Evolutionary conservation across 2,888 invertebrate genomes (phyloP).

Genomic region (Myopa testacea): DNA sequence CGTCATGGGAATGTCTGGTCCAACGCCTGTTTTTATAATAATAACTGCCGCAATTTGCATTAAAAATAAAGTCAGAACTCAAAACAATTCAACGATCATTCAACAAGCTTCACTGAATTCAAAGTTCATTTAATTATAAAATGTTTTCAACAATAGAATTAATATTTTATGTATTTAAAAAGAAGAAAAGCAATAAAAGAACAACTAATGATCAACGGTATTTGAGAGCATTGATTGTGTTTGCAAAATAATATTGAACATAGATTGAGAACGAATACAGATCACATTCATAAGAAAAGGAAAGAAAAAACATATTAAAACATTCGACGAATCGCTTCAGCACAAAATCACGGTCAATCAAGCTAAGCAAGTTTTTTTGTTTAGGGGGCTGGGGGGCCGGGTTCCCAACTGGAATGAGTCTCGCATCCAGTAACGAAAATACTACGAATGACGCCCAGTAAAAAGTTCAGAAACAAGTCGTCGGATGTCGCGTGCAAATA

Average conservation of each 20-base stretch:
- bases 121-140: too few relatives aligned
- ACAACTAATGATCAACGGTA: too few relatives aligned
- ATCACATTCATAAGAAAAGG: not conserved
- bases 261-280: too few relatives aligned
- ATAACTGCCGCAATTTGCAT: not conserved
- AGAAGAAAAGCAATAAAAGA: too few relatives aligned
- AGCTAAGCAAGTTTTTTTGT: constrained; percentile 44
- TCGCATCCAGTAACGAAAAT: not conserved
- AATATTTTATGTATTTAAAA: too few relatives aligned
- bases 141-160: too few relatives aligned
- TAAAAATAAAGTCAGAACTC: too few relatives aligned
- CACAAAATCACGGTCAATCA: constrained; percentile 45
- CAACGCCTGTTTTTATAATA: constrained; percentile 5
- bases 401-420: not conserved
- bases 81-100: not conserved
- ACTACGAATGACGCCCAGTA: not conserved
- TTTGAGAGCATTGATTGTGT: not conserved
- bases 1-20: constrained; percentile 39
- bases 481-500: not conserved
- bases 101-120: not conserved
- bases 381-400: not conserved
- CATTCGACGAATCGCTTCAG: not conserved
- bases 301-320: not conserved
- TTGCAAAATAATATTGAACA: not conserved
- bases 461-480: not conserved